Conservation (phyloP, 2,888 invertebrate genomes). For the Campoplex capitator region DNA sequence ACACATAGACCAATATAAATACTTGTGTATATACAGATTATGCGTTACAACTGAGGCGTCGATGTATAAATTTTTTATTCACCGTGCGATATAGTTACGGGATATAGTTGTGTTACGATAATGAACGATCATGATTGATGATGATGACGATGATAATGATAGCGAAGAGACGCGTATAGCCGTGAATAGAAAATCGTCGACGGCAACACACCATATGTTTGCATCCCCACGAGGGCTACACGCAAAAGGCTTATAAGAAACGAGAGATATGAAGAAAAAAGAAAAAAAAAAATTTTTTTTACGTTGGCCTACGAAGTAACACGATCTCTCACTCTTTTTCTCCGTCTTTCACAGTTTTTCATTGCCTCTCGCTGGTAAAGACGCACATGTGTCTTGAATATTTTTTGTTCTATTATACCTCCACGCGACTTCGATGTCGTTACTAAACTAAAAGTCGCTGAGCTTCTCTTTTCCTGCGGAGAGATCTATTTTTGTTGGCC, state of each 20-base stretch:
- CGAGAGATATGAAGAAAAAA: conserved; percentile 2
- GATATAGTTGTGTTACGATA: conserved; percentile 24
- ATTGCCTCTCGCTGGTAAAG: conserved; percentile 34
- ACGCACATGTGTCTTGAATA: conserved; percentile 57
- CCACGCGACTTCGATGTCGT: conserved; percentile 42
- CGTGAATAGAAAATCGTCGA: conserved; percentile 57
- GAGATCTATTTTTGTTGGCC: background rate
- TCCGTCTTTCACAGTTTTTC: conserved; percentile 41
- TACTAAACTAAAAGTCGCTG: background rate
- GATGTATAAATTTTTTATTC: conserved; percentile 58
- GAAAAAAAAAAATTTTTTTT: conserved; percentile 32
- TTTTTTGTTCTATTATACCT: conserved; percentile 56
- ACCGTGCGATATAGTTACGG: conserved; percentile 47
- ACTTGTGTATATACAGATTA: background rate
- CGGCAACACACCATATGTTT: conserved; percentile 55
- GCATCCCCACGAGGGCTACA: conserved; percentile 55
- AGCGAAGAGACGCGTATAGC: conserved; percentile 43
- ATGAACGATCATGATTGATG: conserved; percentile 64
- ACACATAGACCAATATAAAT: background rate
- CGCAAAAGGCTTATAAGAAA: conserved; percentile 28
- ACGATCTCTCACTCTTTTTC: conserved; percentile 28
- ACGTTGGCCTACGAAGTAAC: conserved; percentile 33
- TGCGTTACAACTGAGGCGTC: conserved; percentile 29
- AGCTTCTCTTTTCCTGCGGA: background rate
- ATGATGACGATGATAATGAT: conserved; percentile 59